Conservation (phyloP, 2,888 invertebrate genomes). For the Phaedon cochleariae region DNA sequence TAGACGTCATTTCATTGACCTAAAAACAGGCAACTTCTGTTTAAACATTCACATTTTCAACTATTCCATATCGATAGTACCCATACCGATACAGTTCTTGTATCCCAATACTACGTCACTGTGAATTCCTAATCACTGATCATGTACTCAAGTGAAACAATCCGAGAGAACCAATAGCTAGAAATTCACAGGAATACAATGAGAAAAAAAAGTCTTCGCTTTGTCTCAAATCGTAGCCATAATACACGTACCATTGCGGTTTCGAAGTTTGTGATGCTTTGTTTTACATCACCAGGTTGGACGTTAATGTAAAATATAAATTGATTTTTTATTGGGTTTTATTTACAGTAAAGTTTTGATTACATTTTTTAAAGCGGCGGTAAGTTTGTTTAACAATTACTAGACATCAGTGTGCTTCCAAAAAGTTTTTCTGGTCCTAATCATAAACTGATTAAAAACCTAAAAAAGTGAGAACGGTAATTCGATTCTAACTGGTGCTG, state of each 20-base stretch:
- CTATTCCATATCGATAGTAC: too few relatives aligned
- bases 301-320: constrained; percentile 16
- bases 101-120: too few relatives aligned
- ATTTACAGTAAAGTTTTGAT: constrained; percentile 16
- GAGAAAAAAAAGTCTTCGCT: constrained; percentile 48
- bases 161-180: constrained; percentile 35
- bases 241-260: constrained; percentile 56
- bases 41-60: too few relatives aligned
- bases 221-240: constrained; percentile 54
- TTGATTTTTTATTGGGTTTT: constrained; percentile 17
- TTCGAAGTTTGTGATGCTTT: constrained; percentile 47
- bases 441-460: neutral
- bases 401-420: neutral
- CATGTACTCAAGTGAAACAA: constrained; percentile 55
- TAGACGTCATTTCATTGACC: too few relatives aligned
- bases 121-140: constrained; percentile 51
- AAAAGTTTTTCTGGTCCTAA: neutral
- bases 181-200: constrained; percentile 43
- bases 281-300: constrained; percentile 35
- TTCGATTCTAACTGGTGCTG: too few relatives aligned
- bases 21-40: too few relatives aligned
- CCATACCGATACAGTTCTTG: too few relatives aligned
- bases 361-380: constrained; percentile 5
- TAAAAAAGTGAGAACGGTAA: neutral
- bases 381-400: neutral